Percentiles rank a stretch among this genome's conserved stretches.
These are phyloP conservation scores for Saxidomus purpurata DNA, from an alignment of 1,140 invertebrate genomes.

Conservation along the genomic window DNA sequence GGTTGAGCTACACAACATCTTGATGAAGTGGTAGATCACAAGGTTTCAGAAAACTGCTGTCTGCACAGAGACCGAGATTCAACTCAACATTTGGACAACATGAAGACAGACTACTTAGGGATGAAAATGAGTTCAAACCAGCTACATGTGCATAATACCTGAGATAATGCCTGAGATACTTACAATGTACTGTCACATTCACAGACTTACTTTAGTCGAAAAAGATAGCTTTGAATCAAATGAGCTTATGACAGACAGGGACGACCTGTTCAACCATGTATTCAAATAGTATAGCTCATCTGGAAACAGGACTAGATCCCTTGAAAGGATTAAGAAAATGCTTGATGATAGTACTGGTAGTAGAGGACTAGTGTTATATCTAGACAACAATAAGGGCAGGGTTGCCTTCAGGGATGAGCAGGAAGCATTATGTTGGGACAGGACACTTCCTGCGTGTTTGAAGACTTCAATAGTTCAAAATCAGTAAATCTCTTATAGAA, in stretches of 20 bases:
- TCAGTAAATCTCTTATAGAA: no score
- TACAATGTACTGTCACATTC: slow-evolving; percentile 32
- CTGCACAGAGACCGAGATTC: slow-evolving; percentile 31
- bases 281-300: slow-evolving; percentile 31
- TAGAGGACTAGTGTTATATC: no score
- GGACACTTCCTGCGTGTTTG: no score
- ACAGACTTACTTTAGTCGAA: slow-evolving; percentile 24
- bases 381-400: no score
- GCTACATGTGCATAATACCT: neutral
- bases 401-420: no score
- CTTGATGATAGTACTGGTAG: slow-evolving; percentile 5
- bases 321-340: neutral
- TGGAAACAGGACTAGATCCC: neutral
- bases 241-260: slow-evolving; percentile 13
- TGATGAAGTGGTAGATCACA: slow-evolving; percentile 25
- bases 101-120: slow-evolving; percentile 1
- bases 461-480: no score
- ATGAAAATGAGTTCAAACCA: neutral
- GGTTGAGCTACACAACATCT: neutral
- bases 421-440: no score
- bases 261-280: neutral
- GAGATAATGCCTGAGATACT: slow-evolving; percentile 42
- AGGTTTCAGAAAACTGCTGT: neutral
- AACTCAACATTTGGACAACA: neutral
- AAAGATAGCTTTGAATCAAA: slow-evolving; percentile 47